Percentiles rank a stretch among this genome's conserved stretches.
phyloP scores from a whole-genome alignment of 2,113 vertebrate genomes.

The Acanthisitta chloris region DNA sequence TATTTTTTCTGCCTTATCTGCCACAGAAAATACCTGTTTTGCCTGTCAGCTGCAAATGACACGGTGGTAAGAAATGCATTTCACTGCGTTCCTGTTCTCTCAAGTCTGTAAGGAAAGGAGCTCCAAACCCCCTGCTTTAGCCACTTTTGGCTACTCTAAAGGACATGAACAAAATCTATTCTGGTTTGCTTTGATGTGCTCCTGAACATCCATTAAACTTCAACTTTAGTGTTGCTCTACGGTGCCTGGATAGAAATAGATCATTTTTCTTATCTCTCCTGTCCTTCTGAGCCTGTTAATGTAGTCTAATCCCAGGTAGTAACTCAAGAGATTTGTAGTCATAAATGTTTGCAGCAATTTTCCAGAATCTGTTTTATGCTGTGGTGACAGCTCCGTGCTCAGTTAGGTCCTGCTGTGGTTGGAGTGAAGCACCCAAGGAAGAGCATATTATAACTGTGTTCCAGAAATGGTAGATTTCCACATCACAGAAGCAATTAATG shows the following conservation, averaged over 20 bases:
- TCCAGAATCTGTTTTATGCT: neutral
- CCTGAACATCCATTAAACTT: constrained; percentile 10
- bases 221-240: neutral
- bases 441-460: neutral
- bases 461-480: neutral
- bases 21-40: neutral
- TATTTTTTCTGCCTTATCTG: neutral
- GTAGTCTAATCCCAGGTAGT: neutral
- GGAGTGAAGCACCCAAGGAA: neutral
- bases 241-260: neutral
- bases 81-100: neutral
- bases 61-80: neutral
- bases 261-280: constrained; percentile 26
- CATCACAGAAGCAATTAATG: neutral
- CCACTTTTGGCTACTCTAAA: neutral
- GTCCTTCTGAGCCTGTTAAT: constrained; percentile 45
- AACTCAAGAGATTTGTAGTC: neutral
- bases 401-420: neutral
- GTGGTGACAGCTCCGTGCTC: neutral
- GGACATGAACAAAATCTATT: neutral
- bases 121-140: neutral
- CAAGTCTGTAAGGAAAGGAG: neutral
- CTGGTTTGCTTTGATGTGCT: constrained; percentile 34
- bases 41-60: neutral
- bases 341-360: neutral